Evolutionary conservation across 1,140 invertebrate species (phyloP), one percentile per base, ranked within the genome.

Genomic region (Subanguina moxae): DNA sequence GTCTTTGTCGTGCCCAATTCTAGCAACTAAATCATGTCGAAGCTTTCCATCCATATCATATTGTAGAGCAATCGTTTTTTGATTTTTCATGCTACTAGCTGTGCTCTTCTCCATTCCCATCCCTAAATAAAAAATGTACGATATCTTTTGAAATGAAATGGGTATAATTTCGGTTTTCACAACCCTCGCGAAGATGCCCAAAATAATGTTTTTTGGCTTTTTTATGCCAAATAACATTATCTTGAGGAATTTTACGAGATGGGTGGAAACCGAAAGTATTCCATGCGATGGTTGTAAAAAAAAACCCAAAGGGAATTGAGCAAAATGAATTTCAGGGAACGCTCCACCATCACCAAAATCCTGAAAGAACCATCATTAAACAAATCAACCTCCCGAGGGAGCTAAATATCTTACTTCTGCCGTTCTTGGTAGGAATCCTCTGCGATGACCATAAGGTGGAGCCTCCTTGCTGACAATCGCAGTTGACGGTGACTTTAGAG

Each of bases 261-360:
- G n/a, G n/a, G n/a, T n/a, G n/a, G n/a, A n/a, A n/a, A n/a, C n/a
- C n/a, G n/a, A n/a, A n/a, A n/a, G n/a, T n/a, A n/a, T n/a, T n/a
- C n/a, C n/a, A n/a, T n/a, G n/a, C n/a, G n/a, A n/a, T n/a, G n/a
- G n/a, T n/a, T n/a, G n/a, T n/a, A n/a, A 21, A 42, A 62, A n/a
- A 3, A 30, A 90, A 70, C 89, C 89, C 30, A 98, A 84, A 0
- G 96, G 96, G 85, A 93, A 95, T 80, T 99, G 96, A 0, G 93
- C 93, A 15, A 97, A 90, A 83, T 90, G 90, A 66, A 98, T 94
- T 85, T 99, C 96, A 0, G 96, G 95, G 84, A 94, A 99, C 0
- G 96, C 92, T 13, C 96, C 96, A 8, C 96, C 96, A 89, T 98
- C 94, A 77, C 88, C 88, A 87, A 88, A 92, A 85, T 91, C 90